phyloP scores from a whole-genome alignment of 1,140 invertebrate genomes.

The Theocolax elegans region DNA sequence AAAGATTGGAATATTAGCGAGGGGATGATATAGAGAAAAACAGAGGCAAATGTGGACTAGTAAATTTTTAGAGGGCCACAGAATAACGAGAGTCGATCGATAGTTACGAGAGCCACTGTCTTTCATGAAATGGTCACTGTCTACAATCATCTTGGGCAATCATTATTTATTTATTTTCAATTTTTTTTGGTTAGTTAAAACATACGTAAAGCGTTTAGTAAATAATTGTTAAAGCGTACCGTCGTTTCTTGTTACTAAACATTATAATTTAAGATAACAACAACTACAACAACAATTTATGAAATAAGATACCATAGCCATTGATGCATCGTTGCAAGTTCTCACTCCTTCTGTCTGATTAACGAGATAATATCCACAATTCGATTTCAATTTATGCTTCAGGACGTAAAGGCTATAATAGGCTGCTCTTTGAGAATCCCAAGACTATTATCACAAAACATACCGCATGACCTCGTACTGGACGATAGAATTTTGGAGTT shows the following conservation, averaged over 20 bases:
- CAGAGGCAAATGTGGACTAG: conserved; percentile 36
- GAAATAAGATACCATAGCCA: conserved; percentile 62
- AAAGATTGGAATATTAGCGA: conserved; percentile 30
- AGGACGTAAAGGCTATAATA: conserved; percentile 65
- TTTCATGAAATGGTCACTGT: conserved; percentile 69
- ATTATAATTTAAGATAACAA: neutral
- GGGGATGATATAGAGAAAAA: conserved; percentile 31
- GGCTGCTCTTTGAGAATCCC: conserved; percentile 60
- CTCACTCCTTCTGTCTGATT: conserved; percentile 28
- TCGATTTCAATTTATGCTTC: conserved; percentile 64
- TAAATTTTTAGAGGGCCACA: conserved; percentile 53
- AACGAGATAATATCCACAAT: no score
- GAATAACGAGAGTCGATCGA: conserved; percentile 62
- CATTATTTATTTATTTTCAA: no score
- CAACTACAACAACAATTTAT: no score
- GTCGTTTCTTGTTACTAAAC: conserved; percentile 14
- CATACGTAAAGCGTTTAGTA: no score
- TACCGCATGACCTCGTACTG: conserved; percentile 25
- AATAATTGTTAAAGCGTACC: no score
- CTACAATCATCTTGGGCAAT: conserved; percentile 39
- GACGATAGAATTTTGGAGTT: conserved; percentile 59
- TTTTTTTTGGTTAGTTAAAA: no score
- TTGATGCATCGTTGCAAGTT: conserved; percentile 63
- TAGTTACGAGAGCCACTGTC: conserved; percentile 43
- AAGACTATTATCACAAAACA: conserved; percentile 44